Evolutionary conservation across 2,113 vertebrate species (phyloP).

Genomic region (Vireo altiloquus): DNA sequence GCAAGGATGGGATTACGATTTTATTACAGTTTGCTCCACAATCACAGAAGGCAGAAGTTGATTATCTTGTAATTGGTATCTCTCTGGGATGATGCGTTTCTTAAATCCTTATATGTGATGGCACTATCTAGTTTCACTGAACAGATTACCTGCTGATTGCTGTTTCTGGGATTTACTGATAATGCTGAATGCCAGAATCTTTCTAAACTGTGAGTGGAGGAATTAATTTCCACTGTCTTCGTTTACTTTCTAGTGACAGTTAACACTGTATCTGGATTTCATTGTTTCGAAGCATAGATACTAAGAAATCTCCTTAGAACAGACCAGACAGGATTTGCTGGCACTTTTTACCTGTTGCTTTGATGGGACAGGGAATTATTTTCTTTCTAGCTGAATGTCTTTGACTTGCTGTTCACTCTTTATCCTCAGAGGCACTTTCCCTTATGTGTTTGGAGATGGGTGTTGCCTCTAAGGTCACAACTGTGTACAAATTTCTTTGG

Average conservation of each 20-base stretch:
- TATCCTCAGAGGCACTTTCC: neutral
- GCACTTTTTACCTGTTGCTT: conserved; percentile 32
- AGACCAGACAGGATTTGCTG: neutral
- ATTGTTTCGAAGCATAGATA: conserved; percentile 35
- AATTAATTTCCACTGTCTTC: conserved; percentile 30
- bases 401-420: neutral
- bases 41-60: neutral
- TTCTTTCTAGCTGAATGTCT: neutral
- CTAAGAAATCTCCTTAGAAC: neutral
- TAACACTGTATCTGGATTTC: conserved; percentile 17
- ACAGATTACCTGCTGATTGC: conserved; percentile 55
- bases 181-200: conserved; percentile 34
- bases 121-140: conserved; percentile 38
- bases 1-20: neutral
- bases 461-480: neutral
- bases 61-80: conserved; percentile 41
- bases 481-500: neutral
- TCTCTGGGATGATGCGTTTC: conserved; percentile 22
- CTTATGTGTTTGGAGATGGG: neutral
- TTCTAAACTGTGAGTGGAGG: conserved; percentile 27
- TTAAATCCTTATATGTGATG: conserved; percentile 8
- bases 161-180: conserved; percentile 50
- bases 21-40: neutral
- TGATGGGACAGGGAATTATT: neutral
- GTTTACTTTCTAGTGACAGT: conserved; percentile 36